These are phyloP conservation scores for Rhamnusium bicolor DNA, from an alignment of 2,888 invertebrate species.

Conservation along the genomic window DNA sequence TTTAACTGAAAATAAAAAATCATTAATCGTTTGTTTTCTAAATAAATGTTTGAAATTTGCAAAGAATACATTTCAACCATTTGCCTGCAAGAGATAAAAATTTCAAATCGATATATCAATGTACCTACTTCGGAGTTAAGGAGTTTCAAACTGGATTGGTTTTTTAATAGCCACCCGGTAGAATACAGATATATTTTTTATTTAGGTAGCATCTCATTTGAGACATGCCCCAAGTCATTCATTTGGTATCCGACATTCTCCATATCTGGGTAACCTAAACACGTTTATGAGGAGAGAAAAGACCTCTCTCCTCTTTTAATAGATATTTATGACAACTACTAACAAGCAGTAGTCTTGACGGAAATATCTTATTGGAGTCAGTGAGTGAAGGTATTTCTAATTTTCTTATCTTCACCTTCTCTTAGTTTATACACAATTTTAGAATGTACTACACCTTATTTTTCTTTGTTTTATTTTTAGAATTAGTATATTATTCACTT, in stretches of 20 bases:
- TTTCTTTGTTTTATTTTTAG: background rate
- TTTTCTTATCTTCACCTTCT: background rate
- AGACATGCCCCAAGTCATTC: slow-evolving; percentile 79
- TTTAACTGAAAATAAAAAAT: too few species aligned
- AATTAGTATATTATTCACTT: background rate
- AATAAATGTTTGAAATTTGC: too few species aligned
- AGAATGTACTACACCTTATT: background rate
- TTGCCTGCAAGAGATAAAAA: too few species aligned
- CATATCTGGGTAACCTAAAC: slow-evolving; percentile 74
- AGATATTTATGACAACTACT: background rate
- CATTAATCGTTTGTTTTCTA: too few species aligned
- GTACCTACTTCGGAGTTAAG: too few species aligned
- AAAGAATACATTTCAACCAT: too few species aligned
- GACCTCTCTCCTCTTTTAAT: slow-evolving; percentile 63
- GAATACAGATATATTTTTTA: background rate
- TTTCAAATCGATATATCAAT: too few species aligned
- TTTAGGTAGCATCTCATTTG: slow-evolving; percentile 26
- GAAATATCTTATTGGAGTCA: slow-evolving; percentile 1
- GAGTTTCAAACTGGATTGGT: too few species aligned
- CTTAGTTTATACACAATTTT: background rate
- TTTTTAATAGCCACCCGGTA: too few species aligned
- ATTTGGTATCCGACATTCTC: slow-evolving; percentile 86
- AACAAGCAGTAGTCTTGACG: background rate
- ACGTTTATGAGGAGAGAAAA: slow-evolving; percentile 63
- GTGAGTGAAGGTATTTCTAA: background rate